A percentile compares a stretch with the other conserved stretches of the same genome.
phyloP scores from a whole-genome alignment of 37 sponge, comb jelly and placozoan genomes.

The Cliona cf. orientalis region DNA sequence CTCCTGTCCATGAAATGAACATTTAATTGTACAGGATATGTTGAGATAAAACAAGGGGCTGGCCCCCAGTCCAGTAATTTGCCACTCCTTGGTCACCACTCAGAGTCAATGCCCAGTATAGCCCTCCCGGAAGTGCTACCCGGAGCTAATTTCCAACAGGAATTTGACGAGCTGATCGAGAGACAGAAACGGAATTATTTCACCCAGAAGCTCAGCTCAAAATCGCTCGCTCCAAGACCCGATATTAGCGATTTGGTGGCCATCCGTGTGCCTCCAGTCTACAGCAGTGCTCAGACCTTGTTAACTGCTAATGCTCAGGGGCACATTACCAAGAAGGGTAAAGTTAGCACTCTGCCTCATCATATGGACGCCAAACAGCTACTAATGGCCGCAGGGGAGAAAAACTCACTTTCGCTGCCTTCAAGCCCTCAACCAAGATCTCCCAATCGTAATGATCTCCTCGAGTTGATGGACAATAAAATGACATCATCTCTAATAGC shows the following conservation, averaged over 20 bases:
- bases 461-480: slow-evolving; percentile 52
- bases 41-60: not conserved
- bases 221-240: slow-evolving; percentile 45
- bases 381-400: not conserved
- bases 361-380: not conserved
- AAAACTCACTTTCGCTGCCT: slow-evolving; percentile 46
- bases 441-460: slow-evolving; percentile 7
- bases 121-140: slow-evolving; percentile 32
- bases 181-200: slow-evolving; percentile 62
- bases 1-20: too few relatives aligned
- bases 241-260: slow-evolving; percentile 54
- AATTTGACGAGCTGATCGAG: slow-evolving; percentile 55
- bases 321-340: not conserved
- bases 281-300: not conserved
- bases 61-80: not conserved
- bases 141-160: slow-evolving; percentile 33
- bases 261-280: slow-evolving; percentile 16
- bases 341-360: slow-evolving; percentile 23
- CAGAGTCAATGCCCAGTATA: slow-evolving; percentile 2
- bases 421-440: slow-evolving; percentile 49
- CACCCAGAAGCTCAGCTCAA: slow-evolving; percentile 21
- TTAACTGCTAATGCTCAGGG: not conserved
- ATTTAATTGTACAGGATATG: too few relatives aligned
- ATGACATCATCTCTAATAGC: not conserved
- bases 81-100: not conserved